Base-by-base conservation (phyloP, 2,888 invertebrate genomes). In the Esperia sulphurella region DNA sequence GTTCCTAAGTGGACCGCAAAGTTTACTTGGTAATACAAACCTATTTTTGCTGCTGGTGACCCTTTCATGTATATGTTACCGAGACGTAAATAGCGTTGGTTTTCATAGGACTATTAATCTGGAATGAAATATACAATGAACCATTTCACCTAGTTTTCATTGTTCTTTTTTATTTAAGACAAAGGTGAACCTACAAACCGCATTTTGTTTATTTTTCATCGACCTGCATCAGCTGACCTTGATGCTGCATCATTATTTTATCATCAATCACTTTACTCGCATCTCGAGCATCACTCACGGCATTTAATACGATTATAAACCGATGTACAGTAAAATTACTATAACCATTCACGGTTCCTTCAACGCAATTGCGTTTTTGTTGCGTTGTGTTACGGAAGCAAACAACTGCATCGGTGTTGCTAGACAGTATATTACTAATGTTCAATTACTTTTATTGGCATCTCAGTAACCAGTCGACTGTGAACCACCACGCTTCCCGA, bases 181-280 rank as follows among this genome's bases (percentile, higher is more conserved):
- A 68, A 67, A 65, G 58, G 55, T 61, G 63, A 66, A 60, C 53
- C 59, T 63, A 68, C 67, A 70, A 70, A 75, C 74, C 70, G 66
- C 69, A 63, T 73, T 76, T 74, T 61, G 59, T 65, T 67, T 71
- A 61, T 68, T 71, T 67, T 52, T 21, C 21, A 53, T 63, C 68
- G 72, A 73, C 76, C 74, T 65, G 73, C 72, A 75, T 71, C 53
- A 45, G 2, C 54, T 77, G 80, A 55, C 82, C 83, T 81, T 79
- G 76, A 77, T 82, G 75, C 74, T 75, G 74, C 76, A 79, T 76
- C 76, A 79, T 82, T 80, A 82, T 71, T 63, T 60, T 53, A 61
- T 61, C 70, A 72, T 78, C 79, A 75, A 75, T 79, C 79, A 75
- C 53, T 58, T 59, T 57, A 55, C 58, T 46, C 49, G 54, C 50